Base-by-base conservation (phyloP, 2,888 invertebrate species). In the Apoda limacodes region DNA sequence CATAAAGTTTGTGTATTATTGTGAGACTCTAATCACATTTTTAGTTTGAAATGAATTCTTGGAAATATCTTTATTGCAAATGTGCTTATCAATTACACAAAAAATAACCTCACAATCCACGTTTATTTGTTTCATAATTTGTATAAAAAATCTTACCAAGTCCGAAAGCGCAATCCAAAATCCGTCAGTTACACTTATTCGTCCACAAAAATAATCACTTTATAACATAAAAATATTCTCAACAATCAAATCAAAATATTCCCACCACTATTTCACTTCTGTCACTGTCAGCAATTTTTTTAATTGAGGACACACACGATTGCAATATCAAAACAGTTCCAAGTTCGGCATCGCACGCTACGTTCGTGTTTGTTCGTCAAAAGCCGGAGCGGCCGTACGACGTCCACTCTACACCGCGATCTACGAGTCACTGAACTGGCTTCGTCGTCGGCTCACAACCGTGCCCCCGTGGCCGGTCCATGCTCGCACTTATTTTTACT, bases 141-240 rank as follows among this genome's bases (percentile, higher is more conserved):
- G n/a, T n/a, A n/a, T n/a, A n/a, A n/a, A n/a, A n/a, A n/a, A 15
- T 69, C 74, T 72, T 44, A 75, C 76, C 67, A 50, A 55, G 60
- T 75, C 74, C 75, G 66, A 72, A n/a, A 70, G 60, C 67, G 75
- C 75, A 76, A 76, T 76, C 76, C 76, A 76, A 76, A 63, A 54
- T 54, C n/a, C n/a, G n/a, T n/a, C n/a, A n/a, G 57, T 63, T 60
- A 67, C 61, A 67, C 61, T 57, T 61, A 65, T 66, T 63, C 58
- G 52, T 64, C 68, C 62, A 70, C 66, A 39, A 40, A 42, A 45
- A 38, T 42, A 7, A 5, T 17, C 17, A 5, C 5, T 6, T 17
- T 6, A 17, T 37, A 40, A 41, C 38, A 32, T 32, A 34, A 30
- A 26, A 41, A 43, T 48, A 45, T 42, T 46, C 50, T 51, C 48